These are phyloP conservation scores for Nysson spinosus DNA, from an alignment of 2,888 invertebrate species.

Conservation along the genomic window DNA sequence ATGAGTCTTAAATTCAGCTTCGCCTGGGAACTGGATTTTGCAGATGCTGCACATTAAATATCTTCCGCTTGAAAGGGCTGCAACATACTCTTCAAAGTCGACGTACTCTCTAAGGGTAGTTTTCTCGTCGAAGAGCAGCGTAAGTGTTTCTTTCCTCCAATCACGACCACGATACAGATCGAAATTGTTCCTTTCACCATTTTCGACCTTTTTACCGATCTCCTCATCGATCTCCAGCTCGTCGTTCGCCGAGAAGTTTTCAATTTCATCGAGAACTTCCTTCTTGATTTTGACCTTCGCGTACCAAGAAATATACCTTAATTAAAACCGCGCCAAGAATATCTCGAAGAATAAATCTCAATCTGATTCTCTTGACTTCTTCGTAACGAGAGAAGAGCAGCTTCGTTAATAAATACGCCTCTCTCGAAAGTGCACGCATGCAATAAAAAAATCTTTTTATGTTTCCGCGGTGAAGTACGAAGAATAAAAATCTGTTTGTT, in stretches of 20 bases:
- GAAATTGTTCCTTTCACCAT: conserved; percentile 9
- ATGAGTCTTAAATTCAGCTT: conserved; percentile 45
- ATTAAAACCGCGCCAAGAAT: conserved; percentile 1
- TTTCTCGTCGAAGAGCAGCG: conserved; percentile 8
- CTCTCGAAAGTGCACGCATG: too few relatives aligned
- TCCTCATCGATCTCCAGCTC: conserved; percentile 28
- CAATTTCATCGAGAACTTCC: conserved; percentile 53
- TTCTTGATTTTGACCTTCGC: conserved; percentile 52
- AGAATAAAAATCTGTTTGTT: neutral
- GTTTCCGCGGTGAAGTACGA: neutral
- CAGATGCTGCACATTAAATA: conserved; percentile 50
- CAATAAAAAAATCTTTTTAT: too few relatives aligned
- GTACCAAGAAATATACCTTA: neutral
- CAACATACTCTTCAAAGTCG: conserved; percentile 49
- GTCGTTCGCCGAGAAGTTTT: conserved; percentile 46
- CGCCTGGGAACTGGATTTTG: conserved; percentile 46
- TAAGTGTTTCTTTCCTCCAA: neutral
- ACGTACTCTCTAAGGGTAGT: conserved; percentile 18
- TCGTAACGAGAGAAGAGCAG: conserved; percentile 5
- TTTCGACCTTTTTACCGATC: neutral
- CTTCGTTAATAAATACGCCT: too few relatives aligned
- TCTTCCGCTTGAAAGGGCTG: conserved; percentile 34
- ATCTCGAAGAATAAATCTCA: too few relatives aligned
- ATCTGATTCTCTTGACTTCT: too few relatives aligned
- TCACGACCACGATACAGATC: neutral